Conservation (phyloP, 2,797 vertebrate genomes). For the Acrossocheilus wenchowensis region DNA sequence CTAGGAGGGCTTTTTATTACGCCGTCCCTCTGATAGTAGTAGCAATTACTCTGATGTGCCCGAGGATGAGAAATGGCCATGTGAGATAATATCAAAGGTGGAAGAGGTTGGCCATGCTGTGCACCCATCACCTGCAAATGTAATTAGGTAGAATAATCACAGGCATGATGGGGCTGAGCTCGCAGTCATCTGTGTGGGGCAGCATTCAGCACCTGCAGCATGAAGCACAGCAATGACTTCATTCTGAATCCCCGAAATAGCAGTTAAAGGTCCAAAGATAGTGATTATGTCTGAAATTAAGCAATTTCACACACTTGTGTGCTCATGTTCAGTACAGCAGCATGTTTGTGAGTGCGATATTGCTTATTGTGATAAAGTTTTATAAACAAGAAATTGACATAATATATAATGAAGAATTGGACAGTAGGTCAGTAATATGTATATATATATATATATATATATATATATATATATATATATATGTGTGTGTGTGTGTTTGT, state of each 20-base stretch:
- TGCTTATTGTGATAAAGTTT: not conserved
- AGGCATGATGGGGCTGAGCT: slow-evolving; percentile 34
- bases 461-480: too few relatives aligned
- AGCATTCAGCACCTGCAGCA: not conserved
- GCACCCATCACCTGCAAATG: slow-evolving; percentile 52
- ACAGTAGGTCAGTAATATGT: too few relatives aligned
- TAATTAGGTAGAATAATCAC: slow-evolving; percentile 51
- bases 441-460: too few relatives aligned
- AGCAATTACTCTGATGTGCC: slow-evolving; percentile 53
- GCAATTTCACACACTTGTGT: not conserved
- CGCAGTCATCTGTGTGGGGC: slow-evolving; percentile 1
- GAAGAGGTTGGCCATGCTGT: slow-evolving; percentile 20
- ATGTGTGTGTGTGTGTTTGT: too few relatives aligned
- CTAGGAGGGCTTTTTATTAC: slow-evolving; percentile 48
- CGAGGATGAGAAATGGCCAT: slow-evolving; percentile 41
- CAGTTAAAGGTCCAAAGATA: slow-evolving; percentile 2
- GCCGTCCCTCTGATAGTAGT: not conserved
- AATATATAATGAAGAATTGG: too few relatives aligned
- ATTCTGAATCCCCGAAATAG: not conserved
- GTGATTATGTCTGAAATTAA: slow-evolving; percentile 6
- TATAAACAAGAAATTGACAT: not conserved
- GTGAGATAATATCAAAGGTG: slow-evolving; percentile 50
- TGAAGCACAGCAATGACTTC: not conserved
- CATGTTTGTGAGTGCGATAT: not conserved
- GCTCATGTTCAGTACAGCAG: not conserved